Conservation (phyloP, 2,797 vertebrate genomes). For the Oceanodroma leucorhoa region DNA sequence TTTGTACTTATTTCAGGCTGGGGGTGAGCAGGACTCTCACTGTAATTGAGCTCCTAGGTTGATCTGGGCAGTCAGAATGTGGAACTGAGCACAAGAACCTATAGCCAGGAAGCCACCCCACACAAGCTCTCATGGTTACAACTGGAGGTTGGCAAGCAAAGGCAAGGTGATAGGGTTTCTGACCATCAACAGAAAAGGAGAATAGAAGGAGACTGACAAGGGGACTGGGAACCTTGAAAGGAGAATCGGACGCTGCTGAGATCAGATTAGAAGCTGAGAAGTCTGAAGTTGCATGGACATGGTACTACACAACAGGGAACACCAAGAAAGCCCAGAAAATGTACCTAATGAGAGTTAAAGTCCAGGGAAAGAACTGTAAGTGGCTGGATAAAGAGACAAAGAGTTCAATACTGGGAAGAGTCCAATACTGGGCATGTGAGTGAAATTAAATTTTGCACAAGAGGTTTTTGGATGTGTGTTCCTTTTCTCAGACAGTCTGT, state of each 20-base stretch:
- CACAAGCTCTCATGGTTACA: neutral
- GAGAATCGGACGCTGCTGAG: neutral
- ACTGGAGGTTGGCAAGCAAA: neutral
- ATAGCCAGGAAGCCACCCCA: neutral
- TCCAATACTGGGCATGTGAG: neutral
- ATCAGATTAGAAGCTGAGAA: neutral
- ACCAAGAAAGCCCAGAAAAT: neutral
- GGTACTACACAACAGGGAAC: neutral
- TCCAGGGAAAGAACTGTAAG: neutral
- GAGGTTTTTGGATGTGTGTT: neutral
- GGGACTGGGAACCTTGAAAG: neutral
- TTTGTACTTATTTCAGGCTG: neutral
- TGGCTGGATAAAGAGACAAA: neutral
- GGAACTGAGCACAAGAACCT: neutral
- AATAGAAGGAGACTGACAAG: neutral
- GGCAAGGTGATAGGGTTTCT: neutral
- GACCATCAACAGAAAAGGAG: neutral
- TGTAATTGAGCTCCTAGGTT: neutral
- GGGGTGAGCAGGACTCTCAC: neutral
- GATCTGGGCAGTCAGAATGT: neutral
- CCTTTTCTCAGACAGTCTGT: neutral
- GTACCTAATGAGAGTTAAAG: neutral
- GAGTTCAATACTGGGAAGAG: neutral
- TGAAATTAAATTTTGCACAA: neutral
- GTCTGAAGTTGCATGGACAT: neutral